Evolutionary conservation across 2,797 vertebrate species (phyloP), one percentile per base, ranked within the genome.

Genomic region (Galagoides demidoff): DNA sequence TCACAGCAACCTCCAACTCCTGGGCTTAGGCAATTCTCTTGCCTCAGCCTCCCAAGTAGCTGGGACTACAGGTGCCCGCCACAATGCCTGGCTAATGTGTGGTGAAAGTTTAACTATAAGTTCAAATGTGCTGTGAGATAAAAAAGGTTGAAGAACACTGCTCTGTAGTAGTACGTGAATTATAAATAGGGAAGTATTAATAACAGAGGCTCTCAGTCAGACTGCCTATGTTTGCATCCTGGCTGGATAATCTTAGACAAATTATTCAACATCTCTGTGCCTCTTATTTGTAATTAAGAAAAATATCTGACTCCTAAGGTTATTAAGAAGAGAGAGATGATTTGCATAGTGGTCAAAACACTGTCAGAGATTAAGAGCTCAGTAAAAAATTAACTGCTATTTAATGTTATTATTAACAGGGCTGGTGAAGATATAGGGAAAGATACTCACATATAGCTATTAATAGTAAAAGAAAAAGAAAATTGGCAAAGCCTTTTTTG

Each of bases 201-300:
- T 19, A 86, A 59, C 61, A 95, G 45, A 7, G 17, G 49, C 39
- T 55, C 16, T 59, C 5, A 61, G 70, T 89, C 55, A 57, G 85
- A 83, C 17, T 73, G 70, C 7, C 74, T 71, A 23, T 52, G 64
- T 77, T 37, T 92, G 45, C 7, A 73, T 43, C 39, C 49, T 49
- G 86, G 86, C 77, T 92, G 39, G 59, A 61, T 66, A 76, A 78
- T 55, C 49, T 94, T 59, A 95, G 85, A 82, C 61, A 95, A 90
- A 52, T 92, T 77, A 89, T 68, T 95, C n/a, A 63, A 76, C 73
- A 61, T 95, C 66, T 96, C 61, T 89, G 37, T 78, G 59, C 22
- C 70, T 77, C 76, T 87, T 17, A 79, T 90, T 59, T 85, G 20
- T 70, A 81, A 90, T 31, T n/a, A 71, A 92, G 86, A 14, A 27